These are phyloP conservation scores for Mythimna ferrago DNA, from an alignment of 2,888 invertebrate species.

Conservation along the genomic window DNA sequence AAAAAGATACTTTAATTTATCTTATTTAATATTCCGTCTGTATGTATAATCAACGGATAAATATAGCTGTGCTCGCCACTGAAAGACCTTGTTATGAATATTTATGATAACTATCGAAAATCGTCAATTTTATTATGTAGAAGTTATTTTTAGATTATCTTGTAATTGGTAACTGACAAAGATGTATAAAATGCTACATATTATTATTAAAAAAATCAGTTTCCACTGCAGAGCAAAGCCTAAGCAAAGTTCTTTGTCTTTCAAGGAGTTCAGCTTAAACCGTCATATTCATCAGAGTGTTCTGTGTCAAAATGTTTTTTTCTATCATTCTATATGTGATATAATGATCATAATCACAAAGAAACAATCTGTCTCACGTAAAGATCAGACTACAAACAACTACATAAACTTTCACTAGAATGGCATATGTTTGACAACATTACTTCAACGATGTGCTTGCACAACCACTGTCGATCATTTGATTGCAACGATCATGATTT, in stretches of 20 bases:
- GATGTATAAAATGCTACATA: background rate
- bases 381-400: background rate
- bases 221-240: background rate
- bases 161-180: background rate
- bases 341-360: background rate
- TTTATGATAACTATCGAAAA: slow-evolving; percentile 12
- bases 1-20: too few relatives aligned
- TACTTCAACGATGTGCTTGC: slow-evolving; percentile 34
- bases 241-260: too few relatives aligned
- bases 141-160: background rate
- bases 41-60: background rate
- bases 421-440: slow-evolving; percentile 24
- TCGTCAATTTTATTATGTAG: background rate
- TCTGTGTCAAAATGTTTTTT: background rate
- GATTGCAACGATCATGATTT: slow-evolving; percentile 26
- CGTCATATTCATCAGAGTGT: too few relatives aligned
- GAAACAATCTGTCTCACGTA: background rate
- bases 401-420: slow-evolving; percentile 25
- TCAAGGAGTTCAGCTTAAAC: too few relatives aligned
- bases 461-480: slow-evolving; percentile 31
- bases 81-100: slow-evolving; percentile 9
- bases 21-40: background rate
- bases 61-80: slow-evolving; percentile 3
- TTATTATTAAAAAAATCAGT: too few relatives aligned
- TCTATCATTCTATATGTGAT: background rate